Evolutionary conservation across 1,140 invertebrate genomes (phyloP).

Genomic region (Lanistes nyassanus): DNA sequence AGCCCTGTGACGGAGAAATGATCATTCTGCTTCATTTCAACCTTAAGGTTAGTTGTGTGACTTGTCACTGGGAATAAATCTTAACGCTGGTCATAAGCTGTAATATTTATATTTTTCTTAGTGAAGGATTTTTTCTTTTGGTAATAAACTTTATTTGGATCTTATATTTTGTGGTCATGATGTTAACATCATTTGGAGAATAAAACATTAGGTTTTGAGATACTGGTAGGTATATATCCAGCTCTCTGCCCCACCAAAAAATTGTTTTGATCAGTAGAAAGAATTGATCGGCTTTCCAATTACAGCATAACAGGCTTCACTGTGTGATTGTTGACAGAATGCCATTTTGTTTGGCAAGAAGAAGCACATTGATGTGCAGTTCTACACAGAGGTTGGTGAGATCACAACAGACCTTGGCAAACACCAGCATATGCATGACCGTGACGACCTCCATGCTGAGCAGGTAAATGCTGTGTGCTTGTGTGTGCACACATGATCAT

Average conservation of each 20-base stretch:
- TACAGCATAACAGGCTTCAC: no score
- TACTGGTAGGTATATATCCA: no score
- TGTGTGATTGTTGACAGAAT: slow-evolving; percentile 71
- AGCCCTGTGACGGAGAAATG: slow-evolving; percentile 99
- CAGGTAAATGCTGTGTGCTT: slow-evolving; percentile 74
- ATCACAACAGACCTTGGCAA: slow-evolving; percentile 99
- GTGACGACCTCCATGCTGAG: slow-evolving; percentile 98
- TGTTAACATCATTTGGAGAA: no score
- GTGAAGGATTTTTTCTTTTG: no score
- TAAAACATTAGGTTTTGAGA: no score
- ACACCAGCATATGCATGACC: slow-evolving; percentile 99
- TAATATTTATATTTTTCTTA: no score
- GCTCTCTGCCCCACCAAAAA: no score
- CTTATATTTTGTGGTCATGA: no score
- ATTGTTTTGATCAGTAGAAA: neutral
- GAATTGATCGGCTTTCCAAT: no score
- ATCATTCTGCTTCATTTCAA: slow-evolving; percentile 99
- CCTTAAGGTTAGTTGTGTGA: slow-evolving; percentile 77
- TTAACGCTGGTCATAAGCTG: no score
- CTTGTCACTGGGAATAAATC: no score
- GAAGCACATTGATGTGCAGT: slow-evolving; percentile 98
- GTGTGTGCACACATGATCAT: neutral
- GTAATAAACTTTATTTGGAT: no score
- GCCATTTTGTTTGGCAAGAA: slow-evolving; percentile 99
- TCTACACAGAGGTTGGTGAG: slow-evolving; percentile 99